Conservation (phyloP, 2,797 vertebrate species). For the Dryobates pubescens region DNA sequence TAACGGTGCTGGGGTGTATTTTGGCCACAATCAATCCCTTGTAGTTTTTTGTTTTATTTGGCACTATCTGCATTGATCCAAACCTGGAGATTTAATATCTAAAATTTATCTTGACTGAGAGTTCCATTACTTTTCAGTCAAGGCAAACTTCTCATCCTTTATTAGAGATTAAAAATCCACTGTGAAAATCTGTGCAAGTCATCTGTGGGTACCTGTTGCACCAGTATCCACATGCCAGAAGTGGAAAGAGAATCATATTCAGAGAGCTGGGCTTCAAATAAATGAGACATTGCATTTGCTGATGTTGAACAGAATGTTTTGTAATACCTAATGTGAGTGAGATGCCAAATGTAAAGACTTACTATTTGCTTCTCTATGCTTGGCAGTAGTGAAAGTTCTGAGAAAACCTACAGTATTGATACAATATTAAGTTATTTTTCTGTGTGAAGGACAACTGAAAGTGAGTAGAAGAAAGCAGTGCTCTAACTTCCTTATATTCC, state of each 20-base stretch:
- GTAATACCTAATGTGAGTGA: background rate
- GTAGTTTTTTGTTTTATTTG: slow-evolving; percentile 85
- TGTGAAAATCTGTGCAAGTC: slow-evolving; percentile 47
- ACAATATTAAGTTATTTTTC: background rate
- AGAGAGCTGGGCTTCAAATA: slow-evolving; percentile 38
- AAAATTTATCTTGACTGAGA: slow-evolving; percentile 88
- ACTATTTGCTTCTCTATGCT: background rate
- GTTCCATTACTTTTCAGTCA: slow-evolving; percentile 83
- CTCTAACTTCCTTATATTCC: slow-evolving; percentile 37
- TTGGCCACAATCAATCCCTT: slow-evolving; percentile 90
- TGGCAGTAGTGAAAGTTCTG: background rate
- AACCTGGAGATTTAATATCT: slow-evolving; percentile 83
- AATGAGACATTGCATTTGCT: background rate
- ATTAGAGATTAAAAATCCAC: slow-evolving; percentile 71
- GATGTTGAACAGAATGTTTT: background rate
- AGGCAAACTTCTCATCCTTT: slow-evolving; percentile 78
- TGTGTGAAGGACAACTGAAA: slow-evolving; percentile 69
- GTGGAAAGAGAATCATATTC: slow-evolving; percentile 21
- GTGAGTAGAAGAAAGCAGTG: slow-evolving; percentile 15
- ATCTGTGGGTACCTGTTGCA: slow-evolving; percentile 45
- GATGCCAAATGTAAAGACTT: background rate
- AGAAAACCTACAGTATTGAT: background rate
- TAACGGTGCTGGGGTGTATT: slow-evolving; percentile 89
- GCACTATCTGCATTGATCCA: slow-evolving; percentile 87
- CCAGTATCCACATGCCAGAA: background rate